Conservation (phyloP, 2,888 invertebrate genomes). For the Subacronicta megacephala region DNA sequence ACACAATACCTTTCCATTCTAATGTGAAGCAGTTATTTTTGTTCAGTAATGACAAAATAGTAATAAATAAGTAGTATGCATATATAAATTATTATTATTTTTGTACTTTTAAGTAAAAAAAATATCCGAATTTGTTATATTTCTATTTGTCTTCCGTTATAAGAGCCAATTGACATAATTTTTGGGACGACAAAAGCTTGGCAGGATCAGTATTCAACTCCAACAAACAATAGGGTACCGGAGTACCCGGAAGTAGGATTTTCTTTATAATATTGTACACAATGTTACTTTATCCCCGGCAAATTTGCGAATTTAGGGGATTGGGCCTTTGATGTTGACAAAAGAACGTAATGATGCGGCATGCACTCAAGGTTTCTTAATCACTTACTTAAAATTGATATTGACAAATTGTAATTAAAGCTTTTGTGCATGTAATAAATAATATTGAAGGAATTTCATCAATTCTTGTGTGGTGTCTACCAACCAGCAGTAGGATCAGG, state of each 20-base stretch:
- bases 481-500: no score
- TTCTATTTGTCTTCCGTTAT: neutral
- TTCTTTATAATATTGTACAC: slow-evolving; percentile 2
- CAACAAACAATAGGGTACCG: slow-evolving; percentile 23
- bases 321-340: slow-evolving; percentile 1
- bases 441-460: no score
- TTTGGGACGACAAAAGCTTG: slow-evolving; percentile 14
- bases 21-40: no score
- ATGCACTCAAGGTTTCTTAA: neutral
- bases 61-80: no score
- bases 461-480: no score
- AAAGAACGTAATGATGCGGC: neutral
- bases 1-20: no score
- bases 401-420: no score
- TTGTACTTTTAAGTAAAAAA: no score
- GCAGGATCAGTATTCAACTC: slow-evolving; percentile 22
- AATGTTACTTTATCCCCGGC: slow-evolving; percentile 9
- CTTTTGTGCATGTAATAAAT: no score
- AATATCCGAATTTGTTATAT: neutral
- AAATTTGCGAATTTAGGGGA: slow-evolving; percentile 6
- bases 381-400: no score
- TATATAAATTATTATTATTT: no score
- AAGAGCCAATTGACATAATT: slow-evolving; percentile 3
- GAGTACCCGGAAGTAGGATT: neutral
- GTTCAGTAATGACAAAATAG: no score